phyloP scores from a whole-genome alignment of 2,113 vertebrate genomes.

The Myocastor coypus region DNA sequence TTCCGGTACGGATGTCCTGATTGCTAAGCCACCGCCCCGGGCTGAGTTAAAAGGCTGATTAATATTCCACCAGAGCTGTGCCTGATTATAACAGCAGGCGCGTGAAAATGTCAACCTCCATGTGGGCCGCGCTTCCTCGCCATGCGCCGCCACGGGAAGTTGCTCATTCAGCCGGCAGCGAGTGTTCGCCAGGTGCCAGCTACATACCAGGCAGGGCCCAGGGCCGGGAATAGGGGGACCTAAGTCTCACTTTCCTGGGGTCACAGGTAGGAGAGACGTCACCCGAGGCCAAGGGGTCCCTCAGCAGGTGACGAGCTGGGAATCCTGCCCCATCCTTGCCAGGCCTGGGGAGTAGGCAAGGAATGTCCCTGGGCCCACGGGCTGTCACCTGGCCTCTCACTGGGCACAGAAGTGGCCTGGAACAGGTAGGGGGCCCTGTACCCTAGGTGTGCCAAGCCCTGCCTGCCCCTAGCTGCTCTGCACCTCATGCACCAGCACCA shows the following conservation, averaged over 20 bases:
- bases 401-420: rapidly evolving
- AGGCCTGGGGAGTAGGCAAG: background rate
- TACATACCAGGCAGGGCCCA: background rate
- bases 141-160: background rate
- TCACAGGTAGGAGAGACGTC: background rate
- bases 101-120: slow-evolving; percentile 69
- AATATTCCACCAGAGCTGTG: slow-evolving; percentile 37
- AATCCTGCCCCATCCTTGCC: rapidly evolving
- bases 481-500: rapidly evolving
- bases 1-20: slow-evolving; percentile 48
- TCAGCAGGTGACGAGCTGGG: background rate
- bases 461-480: background rate
- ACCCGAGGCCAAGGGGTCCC: background rate
- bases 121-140: slow-evolving; percentile 13
- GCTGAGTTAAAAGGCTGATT: slow-evolving; percentile 71
- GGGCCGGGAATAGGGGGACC: background rate
- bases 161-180: background rate
- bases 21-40: slow-evolving; percentile 62
- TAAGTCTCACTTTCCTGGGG: background rate
- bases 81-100: slow-evolving; percentile 71
- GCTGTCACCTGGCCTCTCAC: background rate
- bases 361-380: rapidly evolving
- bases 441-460: rapidly evolving
- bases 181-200: background rate
- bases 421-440: background rate